phyloP scores from a whole-genome alignment of 2,888 invertebrate species.

The Agelastica alni region DNA sequence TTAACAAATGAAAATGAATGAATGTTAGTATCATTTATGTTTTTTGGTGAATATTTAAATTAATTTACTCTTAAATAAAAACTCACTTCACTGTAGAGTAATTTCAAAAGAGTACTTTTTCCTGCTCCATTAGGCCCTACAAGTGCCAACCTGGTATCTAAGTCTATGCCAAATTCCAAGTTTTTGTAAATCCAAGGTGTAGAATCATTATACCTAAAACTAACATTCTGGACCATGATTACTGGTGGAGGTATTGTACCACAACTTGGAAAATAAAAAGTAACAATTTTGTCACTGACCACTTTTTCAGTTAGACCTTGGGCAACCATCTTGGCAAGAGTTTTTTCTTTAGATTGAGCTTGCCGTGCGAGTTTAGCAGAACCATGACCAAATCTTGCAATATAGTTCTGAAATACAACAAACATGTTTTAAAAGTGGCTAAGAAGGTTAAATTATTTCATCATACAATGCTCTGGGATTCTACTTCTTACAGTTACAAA shows the following conservation, averaged over 20 bases:
- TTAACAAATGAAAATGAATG: no score
- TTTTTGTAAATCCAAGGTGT: conserved; percentile 94
- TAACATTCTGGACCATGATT: conserved; percentile 99
- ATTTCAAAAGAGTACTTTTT: conserved; percentile 95
- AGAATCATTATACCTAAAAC: conserved; percentile 87
- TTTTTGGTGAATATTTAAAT: no score
- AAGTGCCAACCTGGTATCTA: conserved; percentile 92
- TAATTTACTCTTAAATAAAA: no score
- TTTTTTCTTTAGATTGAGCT: conserved; percentile 99
- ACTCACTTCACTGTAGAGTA: conserved; percentile 90
- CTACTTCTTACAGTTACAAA: no score
- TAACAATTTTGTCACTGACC: conserved; percentile 83
- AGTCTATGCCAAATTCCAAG: conserved; percentile 97
- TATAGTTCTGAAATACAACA: conserved; percentile 79
- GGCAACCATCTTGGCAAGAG: conserved; percentile 98
- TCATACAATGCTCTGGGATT: no score
- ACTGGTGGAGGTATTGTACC: conserved; percentile 98
- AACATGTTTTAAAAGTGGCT: no score
- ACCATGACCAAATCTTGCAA: conserved; percentile 98
- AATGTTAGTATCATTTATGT: no score
- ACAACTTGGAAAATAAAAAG: conserved; percentile 95
- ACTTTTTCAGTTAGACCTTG: conserved; percentile 97
- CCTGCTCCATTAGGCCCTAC: conserved; percentile 99
- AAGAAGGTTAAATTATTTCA: no score
- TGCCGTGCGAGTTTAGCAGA: conserved; percentile 98